Evolutionary conservation across 2,113 vertebrate species (phyloP).

Genomic region (Paradoxurus hermaphroditus): DNA sequence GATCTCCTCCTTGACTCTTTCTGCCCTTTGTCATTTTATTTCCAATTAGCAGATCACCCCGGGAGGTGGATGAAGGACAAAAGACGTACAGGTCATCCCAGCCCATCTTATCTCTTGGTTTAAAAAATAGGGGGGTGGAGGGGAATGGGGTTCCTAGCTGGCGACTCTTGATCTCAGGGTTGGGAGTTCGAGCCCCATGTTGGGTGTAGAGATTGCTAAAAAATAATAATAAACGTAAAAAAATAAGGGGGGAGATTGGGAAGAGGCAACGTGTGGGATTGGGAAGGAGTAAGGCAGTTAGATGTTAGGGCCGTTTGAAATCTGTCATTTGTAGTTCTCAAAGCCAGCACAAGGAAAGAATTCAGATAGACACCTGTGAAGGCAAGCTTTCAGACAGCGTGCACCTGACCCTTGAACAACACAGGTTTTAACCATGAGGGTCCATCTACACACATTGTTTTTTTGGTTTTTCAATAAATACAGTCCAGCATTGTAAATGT

Average conservation of each 20-base stretch:
- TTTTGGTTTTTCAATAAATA: neutral
- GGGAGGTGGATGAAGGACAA: neutral
- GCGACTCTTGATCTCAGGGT: neutral
- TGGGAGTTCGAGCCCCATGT: neutral
- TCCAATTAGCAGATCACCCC: neutral
- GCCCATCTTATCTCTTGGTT: neutral
- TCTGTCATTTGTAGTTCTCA: slow-evolving; percentile 21
- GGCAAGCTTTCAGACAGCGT: neutral
- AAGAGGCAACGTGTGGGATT: neutral
- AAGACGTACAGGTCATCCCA: neutral
- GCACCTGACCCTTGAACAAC: neutral
- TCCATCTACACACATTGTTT: neutral
- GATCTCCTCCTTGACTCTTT: neutral
- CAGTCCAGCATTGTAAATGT: neutral
- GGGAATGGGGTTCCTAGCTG: neutral
- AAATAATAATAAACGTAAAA: neutral
- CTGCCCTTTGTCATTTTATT: neutral
- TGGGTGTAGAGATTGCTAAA: neutral
- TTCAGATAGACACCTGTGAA: neutral
- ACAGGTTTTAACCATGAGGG: neutral
- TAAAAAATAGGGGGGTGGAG: neutral
- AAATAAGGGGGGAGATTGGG: neutral
- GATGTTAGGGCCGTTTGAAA: neutral
- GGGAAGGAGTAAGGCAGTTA: neutral
- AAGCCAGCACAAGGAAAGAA: neutral